Conservation (phyloP, 2,888 invertebrate species). For the Drosophila fungiperda region DNA sequence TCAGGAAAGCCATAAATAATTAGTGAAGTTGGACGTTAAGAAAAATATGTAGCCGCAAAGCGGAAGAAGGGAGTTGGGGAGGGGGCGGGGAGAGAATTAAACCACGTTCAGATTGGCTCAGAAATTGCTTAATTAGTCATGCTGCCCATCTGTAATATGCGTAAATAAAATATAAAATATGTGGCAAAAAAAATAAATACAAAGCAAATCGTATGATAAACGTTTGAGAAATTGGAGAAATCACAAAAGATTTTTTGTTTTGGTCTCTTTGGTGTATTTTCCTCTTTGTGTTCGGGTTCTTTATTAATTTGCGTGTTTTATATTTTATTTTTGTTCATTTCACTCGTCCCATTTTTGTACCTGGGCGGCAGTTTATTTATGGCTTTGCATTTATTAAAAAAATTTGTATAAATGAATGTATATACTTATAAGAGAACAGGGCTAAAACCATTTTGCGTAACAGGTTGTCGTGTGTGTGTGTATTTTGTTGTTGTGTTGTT, state of each 20-base stretch:
- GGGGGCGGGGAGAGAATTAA: neutral
- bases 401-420: slow-evolving; percentile 20
- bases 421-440: neutral
- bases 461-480: slow-evolving; percentile 58
- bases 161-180: slow-evolving; percentile 76
- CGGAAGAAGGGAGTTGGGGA: slow-evolving; percentile 8
- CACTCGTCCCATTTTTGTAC: slow-evolving; percentile 50
- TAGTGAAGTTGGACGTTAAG: slow-evolving; percentile 53
- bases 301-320: neutral
- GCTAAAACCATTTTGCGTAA: slow-evolving; percentile 56
- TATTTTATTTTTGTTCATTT: slow-evolving; percentile 11
- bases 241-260: slow-evolving; percentile 57
- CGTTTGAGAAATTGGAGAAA: slow-evolving; percentile 72
- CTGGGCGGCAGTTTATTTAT: slow-evolving; percentile 74
- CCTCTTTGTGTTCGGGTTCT: slow-evolving; percentile 11
- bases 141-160: slow-evolving; percentile 64
- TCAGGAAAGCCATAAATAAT: slow-evolving; percentile 76
- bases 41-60: slow-evolving; percentile 25
- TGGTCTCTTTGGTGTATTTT: slow-evolving; percentile 45
- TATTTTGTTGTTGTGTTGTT: slow-evolving; percentile 26
- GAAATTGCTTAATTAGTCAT: slow-evolving; percentile 80
- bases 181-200: slow-evolving; percentile 52
- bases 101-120: slow-evolving; percentile 63
- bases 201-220: slow-evolving; percentile 62
- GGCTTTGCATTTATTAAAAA: slow-evolving; percentile 78